Conservation (phyloP, 2,797 vertebrate genomes). For the Serranus cabrilla region DNA sequence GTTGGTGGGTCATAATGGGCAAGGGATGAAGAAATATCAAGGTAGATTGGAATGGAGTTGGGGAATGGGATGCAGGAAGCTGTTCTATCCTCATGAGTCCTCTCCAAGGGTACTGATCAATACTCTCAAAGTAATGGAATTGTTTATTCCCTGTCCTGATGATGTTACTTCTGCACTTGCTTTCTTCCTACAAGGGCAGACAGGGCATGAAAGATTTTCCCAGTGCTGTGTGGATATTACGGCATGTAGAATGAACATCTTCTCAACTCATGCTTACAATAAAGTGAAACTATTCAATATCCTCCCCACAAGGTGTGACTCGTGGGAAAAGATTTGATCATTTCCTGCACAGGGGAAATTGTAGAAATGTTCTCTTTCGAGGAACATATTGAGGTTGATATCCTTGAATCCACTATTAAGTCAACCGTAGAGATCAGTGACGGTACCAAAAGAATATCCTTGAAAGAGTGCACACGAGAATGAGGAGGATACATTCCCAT, state of each 20-base stretch:
- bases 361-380: slow-evolving; percentile 20
- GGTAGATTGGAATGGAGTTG: neutral
- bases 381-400: slow-evolving; percentile 13
- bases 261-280: neutral
- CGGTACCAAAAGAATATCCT: neutral
- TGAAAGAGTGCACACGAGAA: slow-evolving; percentile 17
- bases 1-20: slow-evolving; percentile 11
- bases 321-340: neutral
- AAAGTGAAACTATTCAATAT: slow-evolving; percentile 17
- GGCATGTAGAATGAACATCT: neutral
- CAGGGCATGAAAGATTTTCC: neutral
- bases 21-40: slow-evolving; percentile 15
- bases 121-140: slow-evolving; percentile 59
- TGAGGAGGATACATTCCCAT: slow-evolving; percentile 36
- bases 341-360: slow-evolving; percentile 8
- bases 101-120: slow-evolving; percentile 65
- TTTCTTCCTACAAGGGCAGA: slow-evolving; percentile 14
- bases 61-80: slow-evolving; percentile 22
- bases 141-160: slow-evolving; percentile 52
- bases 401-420: slow-evolving; percentile 24
- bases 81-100: slow-evolving; percentile 41
- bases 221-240: neutral
- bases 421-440: slow-evolving; percentile 18
- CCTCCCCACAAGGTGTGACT: slow-evolving; percentile 6
- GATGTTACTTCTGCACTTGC: slow-evolving; percentile 33